Evolutionary conservation across 1,140 invertebrate genomes (phyloP), one percentile per base, ranked within the genome.

Genomic region (Eurosta solidaginis): DNA sequence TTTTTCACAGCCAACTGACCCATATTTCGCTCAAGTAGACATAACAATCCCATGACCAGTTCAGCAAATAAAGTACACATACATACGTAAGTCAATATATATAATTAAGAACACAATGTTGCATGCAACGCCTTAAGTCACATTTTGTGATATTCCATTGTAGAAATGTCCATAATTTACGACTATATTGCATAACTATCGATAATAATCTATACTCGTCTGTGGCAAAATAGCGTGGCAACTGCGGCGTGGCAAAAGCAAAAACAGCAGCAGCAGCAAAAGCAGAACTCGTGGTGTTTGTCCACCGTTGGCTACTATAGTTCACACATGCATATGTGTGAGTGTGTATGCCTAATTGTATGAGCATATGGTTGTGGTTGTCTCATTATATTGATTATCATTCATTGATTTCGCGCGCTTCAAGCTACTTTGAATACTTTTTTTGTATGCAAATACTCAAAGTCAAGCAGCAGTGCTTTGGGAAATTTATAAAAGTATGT

Each of bases 161-260:
- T 68, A 6, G 33, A 20, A 68, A 40, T 68, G 59, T 68, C 59
- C 59, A 68, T 68, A 68, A 68, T 68, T 68, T 68, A 68, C 59
- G 59, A 68, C 59, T 40, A 68, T 68, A 68, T 68, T 68, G 59
- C 59, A 68, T 68, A 68, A 68, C 59, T 68, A 68, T 68, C 59
- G 59, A 68, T 68, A 68, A 68, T 33, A 68, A 40, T 68, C 59
- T n/a, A 40, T 68, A 22, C n/a, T 68, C 59, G 59, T 68, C 29
- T 54, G 52, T 29, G 52, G 59, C 59, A 68, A n/a, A n/a, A n/a
- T n/a, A n/a, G n/a, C n/a, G n/a, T n/a, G n/a, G n/a, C n/a, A n/a
- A n/a, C n/a, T n/a, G 45, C 27, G 33, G 33, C 59, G 40, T 14
- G 17, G n/a, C 59, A 68, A 17, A 3, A 40, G 59, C 33, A 9